Percentiles rank a stretch among this genome's conserved stretches.
Conservation (phyloP, 2,797 vertebrate genomes). For the Lemur catta region DNA sequence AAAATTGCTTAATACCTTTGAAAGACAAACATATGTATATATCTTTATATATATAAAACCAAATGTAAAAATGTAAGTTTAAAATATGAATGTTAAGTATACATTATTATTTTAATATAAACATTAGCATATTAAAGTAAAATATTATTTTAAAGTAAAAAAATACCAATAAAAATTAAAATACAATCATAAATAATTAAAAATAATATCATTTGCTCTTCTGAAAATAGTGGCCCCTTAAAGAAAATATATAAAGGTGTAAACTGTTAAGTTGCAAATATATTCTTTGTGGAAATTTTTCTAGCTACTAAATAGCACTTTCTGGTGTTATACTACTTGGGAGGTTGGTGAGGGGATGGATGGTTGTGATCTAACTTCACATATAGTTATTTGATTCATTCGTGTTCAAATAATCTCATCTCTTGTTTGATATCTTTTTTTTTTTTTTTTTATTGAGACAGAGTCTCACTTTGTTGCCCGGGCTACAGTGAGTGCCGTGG, state of each 20-base stretch:
- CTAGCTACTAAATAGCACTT: not conserved
- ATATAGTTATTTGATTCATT: not conserved
- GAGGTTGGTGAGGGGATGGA: not conserved
- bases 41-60: not conserved
- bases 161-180: not conserved
- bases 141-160: not conserved
- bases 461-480: no score
- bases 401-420: not conserved
- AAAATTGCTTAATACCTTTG: not conserved
- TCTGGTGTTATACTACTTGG: not conserved
- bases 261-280: not conserved
- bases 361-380: not conserved
- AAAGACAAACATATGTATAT: not conserved
- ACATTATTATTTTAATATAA: not conserved
- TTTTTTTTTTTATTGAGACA: no score
- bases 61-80: not conserved
- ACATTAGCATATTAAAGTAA: not conserved
- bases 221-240: not conserved
- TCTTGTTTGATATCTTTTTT: not conserved
- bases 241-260: not conserved
- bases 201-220: constrained; percentile 25
- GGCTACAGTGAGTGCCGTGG: no score
- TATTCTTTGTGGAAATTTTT: not conserved
- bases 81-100: not conserved
- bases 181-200: not conserved